phyloP scores from a whole-genome alignment of 2,888 invertebrate genomes.

The Drosophila helvetica region DNA sequence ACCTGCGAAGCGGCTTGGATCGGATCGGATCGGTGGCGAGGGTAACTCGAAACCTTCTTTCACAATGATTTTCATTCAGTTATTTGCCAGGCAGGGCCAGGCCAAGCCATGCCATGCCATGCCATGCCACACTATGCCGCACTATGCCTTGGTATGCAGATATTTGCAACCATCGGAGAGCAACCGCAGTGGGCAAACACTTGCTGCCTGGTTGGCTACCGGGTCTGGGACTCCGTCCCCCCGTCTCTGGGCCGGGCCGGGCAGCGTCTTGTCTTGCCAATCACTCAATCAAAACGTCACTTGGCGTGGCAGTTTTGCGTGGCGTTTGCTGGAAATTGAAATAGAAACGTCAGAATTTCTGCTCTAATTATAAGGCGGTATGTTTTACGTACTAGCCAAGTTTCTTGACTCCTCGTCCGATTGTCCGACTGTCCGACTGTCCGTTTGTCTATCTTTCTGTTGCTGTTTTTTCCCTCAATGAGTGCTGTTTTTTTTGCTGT shows the following conservation, averaged over 20 bases:
- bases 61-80: constrained; percentile 79
- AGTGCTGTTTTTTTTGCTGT: constrained; percentile 38
- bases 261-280: constrained; percentile 79
- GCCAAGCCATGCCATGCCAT: constrained; percentile 32
- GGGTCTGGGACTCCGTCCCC: constrained; percentile 31
- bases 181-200: constrained; percentile 74
- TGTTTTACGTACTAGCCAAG: constrained; percentile 75
- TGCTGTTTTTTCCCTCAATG: constrained; percentile 59
- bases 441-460: constrained; percentile 30
- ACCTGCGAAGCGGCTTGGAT: constrained; percentile 23
- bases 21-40: constrained; percentile 39
- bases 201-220: constrained; percentile 78
- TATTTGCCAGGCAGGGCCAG: constrained; percentile 56
- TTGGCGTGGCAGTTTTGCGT: constrained; percentile 80
- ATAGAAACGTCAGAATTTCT: constrained; percentile 84
- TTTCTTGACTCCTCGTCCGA: constrained; percentile 70
- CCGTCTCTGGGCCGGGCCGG: constrained; percentile 21
- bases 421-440: constrained; percentile 25
- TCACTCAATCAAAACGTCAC: constrained; percentile 84
- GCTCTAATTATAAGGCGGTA: constrained; percentile 84
- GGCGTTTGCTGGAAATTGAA: constrained; percentile 81
- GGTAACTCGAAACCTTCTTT: constrained; percentile 79
- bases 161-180: constrained; percentile 71
- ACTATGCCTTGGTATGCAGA: constrained; percentile 67
- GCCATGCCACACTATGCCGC: not conserved